A percentile compares a stretch with the other conserved stretches of the same genome.
These are phyloP conservation scores for Hyperoodon ampullatus DNA, from an alignment of 2,113 vertebrate species.

Conservation along the genomic window DNA sequence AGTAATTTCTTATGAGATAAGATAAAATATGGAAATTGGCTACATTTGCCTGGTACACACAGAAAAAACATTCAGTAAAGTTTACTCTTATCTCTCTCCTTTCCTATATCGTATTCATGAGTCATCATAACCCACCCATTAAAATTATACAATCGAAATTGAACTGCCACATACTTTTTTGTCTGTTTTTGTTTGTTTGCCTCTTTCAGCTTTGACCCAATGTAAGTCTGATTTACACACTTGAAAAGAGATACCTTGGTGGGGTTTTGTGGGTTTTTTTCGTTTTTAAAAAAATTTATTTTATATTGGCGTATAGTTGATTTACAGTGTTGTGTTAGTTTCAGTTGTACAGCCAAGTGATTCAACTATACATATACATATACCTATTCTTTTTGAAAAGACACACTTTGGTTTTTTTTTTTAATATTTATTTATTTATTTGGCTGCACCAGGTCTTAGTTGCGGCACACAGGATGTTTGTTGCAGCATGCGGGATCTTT, in stretches of 20 bases:
- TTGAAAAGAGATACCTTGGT: not conserved
- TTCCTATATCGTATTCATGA: not conserved
- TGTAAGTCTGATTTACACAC: not conserved
- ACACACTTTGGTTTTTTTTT: not conserved
- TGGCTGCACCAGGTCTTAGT: too few species aligned
- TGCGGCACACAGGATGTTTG: too few species aligned
- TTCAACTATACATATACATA: not conserved
- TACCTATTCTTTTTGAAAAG: not conserved
- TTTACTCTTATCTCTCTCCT: not conserved
- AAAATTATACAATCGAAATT: not conserved
- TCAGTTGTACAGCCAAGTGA: not conserved
- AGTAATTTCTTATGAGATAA: not conserved
- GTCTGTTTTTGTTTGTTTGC: not conserved
- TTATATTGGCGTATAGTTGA: not conserved
- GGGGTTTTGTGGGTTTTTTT: not conserved
- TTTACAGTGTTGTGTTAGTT: not conserved
- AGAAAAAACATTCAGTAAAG: not conserved
- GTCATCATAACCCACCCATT: not conserved
- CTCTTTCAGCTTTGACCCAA: not conserved
- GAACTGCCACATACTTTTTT: not conserved
- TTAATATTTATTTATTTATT: too few species aligned
- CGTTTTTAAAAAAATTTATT: not conserved
- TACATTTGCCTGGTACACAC: not conserved
- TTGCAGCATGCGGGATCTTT: too few species aligned
- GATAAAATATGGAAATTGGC: not conserved